Conservation (phyloP, 64 coral and sea anemone genomes). For the Exaiptasia diaphana region DNA sequence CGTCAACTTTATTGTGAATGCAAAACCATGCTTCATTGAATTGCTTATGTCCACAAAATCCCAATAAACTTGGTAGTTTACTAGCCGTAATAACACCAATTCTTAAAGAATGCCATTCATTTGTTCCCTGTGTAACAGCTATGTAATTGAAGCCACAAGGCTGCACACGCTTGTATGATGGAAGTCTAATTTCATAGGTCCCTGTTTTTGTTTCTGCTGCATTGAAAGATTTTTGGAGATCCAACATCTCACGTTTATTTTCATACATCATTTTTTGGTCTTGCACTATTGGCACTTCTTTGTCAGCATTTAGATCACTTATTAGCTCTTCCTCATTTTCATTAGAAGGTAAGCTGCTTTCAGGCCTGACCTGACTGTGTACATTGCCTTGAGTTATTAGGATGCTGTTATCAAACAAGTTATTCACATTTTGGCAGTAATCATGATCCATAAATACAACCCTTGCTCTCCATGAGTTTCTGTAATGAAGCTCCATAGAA, state of each 20-base stretch:
- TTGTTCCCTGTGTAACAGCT: not conserved
- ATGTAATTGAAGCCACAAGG: conserved; percentile 9
- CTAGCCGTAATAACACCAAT: conserved; percentile 2
- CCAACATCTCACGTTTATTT: not conserved
- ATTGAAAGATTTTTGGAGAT: not conserved
- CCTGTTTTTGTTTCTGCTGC: not conserved
- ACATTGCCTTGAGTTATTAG: not conserved
- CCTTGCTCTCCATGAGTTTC: not conserved
- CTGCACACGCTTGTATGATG: not conserved
- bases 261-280: not conserved
- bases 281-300: not conserved
- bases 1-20: conserved; percentile 22
- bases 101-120: conserved; percentile 9
- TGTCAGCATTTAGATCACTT: not conserved
- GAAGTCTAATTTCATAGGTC: not conserved
- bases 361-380: not conserved
- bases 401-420: not conserved
- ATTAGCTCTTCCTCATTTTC: not conserved
- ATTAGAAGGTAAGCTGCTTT: not conserved
- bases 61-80: conserved; percentile 9
- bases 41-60: conserved; percentile 27
- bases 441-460: conserved; percentile 20
- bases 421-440: conserved; percentile 1
- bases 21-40: conserved; percentile 20
- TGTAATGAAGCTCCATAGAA: conserved; percentile 19